These are phyloP conservation scores for Formica selysi DNA, from an alignment of 1,140 invertebrate genomes.

Conservation along the genomic window DNA sequence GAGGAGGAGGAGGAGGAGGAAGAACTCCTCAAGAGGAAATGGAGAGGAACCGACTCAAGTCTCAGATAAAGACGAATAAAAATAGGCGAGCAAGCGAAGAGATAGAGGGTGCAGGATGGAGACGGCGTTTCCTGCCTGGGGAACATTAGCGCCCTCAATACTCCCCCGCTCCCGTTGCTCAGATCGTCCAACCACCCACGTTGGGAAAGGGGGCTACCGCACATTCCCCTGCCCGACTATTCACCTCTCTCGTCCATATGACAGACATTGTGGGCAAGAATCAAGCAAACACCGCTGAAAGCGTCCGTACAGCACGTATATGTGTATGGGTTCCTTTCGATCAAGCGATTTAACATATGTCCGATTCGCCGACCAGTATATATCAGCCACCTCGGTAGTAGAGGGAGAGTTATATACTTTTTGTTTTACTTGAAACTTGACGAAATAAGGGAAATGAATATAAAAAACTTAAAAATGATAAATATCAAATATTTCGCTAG, in stretches of 20 bases:
- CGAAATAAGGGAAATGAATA: not conserved
- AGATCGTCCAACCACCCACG: slow-evolving; percentile 59
- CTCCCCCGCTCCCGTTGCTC: slow-evolving; percentile 74
- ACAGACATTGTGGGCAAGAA: slow-evolving; percentile 71
- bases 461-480: not conserved
- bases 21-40: slow-evolving; percentile 76
- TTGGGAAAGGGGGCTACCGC: slow-evolving; percentile 51
- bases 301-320: not conserved
- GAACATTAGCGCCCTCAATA: slow-evolving; percentile 86
- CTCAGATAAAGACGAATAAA: slow-evolving; percentile 82
- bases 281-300: slow-evolving; percentile 54
- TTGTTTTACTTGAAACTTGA: not conserved
- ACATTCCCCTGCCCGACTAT: slow-evolving; percentile 65
- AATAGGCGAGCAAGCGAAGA: slow-evolving; percentile 83
- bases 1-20: slow-evolving; percentile 65
- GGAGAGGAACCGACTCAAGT: slow-evolving; percentile 77
- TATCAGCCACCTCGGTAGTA: not conserved
- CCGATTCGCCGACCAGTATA: not conserved
- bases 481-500: not conserved
- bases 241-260: slow-evolving; percentile 64
- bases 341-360: slow-evolving; percentile 28
- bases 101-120: slow-evolving; percentile 84
- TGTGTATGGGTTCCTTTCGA: slow-evolving; percentile 27
- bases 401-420: not conserved
- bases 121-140: slow-evolving; percentile 85